Evolutionary conservation across 2,797 vertebrate genomes (phyloP), one percentile per base, ranked within the genome.

Genomic region (Poliocrania exsul): DNA sequence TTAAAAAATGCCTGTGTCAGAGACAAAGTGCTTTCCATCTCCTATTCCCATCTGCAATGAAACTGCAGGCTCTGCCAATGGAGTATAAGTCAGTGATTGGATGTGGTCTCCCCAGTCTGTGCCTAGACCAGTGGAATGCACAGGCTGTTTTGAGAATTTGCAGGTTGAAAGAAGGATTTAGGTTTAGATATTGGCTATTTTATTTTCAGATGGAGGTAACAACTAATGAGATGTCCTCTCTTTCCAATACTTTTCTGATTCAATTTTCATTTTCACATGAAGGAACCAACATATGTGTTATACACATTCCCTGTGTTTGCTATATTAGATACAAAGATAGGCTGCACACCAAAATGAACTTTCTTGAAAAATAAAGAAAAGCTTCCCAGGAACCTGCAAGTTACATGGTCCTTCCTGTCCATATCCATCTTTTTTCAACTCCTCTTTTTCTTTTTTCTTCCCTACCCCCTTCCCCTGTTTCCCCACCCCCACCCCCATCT

Each of bases 1-100:
- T 91, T 88, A 88, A 93, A 90, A 95, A 93, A 81, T 65, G 58
- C 64, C 70, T 90, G 57, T 38, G 18, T 62, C 69, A n/a, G 25
- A 90, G 35, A 67, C 29, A 88, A 88, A 95, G 50, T 73, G 33
- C 33, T 95, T 90, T 81, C 57, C 53, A 73, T 77, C 88, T 91
- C 71, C 82, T 77, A 33, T 79, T 92, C 53, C 71, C 42, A 53
- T 37, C 78, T 92, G 83, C 70, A 84, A 17, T 31, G 44, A 77
- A 69, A 81, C 44, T 33, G 20, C n/a, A 84, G 35, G 24, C 38
- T 93, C 29, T 74, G 88, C 49, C 88, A 80, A 12, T 9, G 16
- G 38, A 86, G 23, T 7, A 9, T 16, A 90, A 80, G 6, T 28
- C 77, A 62, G 33, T 33, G 67, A 54, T 0, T 77, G 78, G 29